Evolutionary conservation across 1,140 invertebrate species (phyloP), one percentile per base, ranked within the genome.

Genomic region (Drosophila persimilis): DNA sequence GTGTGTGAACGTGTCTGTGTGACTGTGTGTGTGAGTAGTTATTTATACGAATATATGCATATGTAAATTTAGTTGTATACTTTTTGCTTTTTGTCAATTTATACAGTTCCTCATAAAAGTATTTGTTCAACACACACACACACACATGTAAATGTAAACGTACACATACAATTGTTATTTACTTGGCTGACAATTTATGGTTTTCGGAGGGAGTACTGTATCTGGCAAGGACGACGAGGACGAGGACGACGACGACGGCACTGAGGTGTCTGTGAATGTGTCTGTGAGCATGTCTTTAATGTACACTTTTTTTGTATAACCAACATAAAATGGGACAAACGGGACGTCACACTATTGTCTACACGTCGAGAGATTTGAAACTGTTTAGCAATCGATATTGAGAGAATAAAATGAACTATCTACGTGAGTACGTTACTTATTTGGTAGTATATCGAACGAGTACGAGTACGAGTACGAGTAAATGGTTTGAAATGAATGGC

Each of bases 311-410:
- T 39, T 39, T 39, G 11, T 39, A 26, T 50, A 57, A 50, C 50
- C 63, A 69, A 70, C 56, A 60, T 50, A 54, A 75, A 75, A 60
- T 17, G 69, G 69, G 64, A 62, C 70, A 83, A 83, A 73, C 43
- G 48, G 71, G 81, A 85, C 83, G 81, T 86, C 64, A 85, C 80
- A 86, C 83, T 88, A 85, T 64, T 66, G 75, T 69, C 81, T 85
- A 85, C 81, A 85, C 81, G 81, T 78, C 54, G 79, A 85, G 81
- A 85, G 55, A 65, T 74, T 71, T 56, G 60, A 81, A 85, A 83
- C 65, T 67, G 62, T 60, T 80, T 63, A 83, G 73, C 69, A 80
- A 64, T 81, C 73, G 67, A 81, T 73, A 80, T 73, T 53, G 77
- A 81, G 64, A 73, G 60, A 67, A 73, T 65, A 65, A 83, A 85